Conservation (phyloP, 2,113 vertebrate genomes). For the Neolamprologus caudopunctatus region DNA sequence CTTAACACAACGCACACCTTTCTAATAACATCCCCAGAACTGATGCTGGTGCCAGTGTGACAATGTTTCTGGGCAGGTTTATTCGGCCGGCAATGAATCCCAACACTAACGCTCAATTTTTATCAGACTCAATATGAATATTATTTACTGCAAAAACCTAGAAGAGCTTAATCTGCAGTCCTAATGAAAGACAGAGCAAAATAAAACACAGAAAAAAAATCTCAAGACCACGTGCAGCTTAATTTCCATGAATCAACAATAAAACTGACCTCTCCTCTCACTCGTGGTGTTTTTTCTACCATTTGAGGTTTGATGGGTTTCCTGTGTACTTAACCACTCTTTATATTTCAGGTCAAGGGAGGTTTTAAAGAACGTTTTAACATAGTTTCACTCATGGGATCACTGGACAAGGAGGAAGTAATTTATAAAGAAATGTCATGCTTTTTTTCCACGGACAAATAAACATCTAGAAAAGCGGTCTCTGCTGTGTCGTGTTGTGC, state of each 20-base stretch:
- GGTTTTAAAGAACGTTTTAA: constrained; percentile 30
- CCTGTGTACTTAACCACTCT: constrained; percentile 46
- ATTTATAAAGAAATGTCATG: constrained; percentile 42
- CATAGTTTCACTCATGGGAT: constrained; percentile 32
- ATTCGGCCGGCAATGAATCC: not conserved
- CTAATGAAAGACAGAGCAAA: not conserved
- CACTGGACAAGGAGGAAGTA: constrained; percentile 17
- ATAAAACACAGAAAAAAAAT: not conserved
- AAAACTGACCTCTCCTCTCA: constrained; percentile 2
- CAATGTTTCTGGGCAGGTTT: not conserved
- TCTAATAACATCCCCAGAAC: not conserved
- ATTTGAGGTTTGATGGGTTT: constrained; percentile 43
- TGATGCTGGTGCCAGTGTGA: not conserved
- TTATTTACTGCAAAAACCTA: not conserved
- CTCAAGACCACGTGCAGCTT: not conserved
- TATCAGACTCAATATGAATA: not conserved
- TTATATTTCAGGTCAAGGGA: constrained; percentile 39
- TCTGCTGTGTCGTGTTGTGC: not conserved
- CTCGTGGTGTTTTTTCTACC: not conserved
- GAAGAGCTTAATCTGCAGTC: not conserved
- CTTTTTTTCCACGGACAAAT: constrained; percentile 41
- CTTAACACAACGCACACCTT: not conserved
- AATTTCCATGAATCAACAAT: constrained; percentile 1
- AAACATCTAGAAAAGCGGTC: constrained; percentile 30
- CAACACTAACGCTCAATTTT: not conserved